Percentiles rank a stretch among this genome's conserved stretches.
Conservation (phyloP, 2,888 invertebrate species). For the Drosophila birchii region DNA sequence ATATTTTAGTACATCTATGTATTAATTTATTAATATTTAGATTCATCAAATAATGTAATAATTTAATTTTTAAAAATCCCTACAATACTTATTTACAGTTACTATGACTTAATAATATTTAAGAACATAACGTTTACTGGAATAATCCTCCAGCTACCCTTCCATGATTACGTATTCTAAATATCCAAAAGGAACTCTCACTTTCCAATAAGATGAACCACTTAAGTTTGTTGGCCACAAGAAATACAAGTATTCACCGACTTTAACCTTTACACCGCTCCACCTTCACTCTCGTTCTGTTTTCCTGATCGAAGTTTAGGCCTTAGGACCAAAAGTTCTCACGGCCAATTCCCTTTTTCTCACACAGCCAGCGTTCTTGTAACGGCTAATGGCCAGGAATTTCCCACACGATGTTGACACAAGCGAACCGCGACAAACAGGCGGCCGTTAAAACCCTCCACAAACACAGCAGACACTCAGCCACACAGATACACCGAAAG, state of each 20-base stretch:
- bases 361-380: constrained; percentile 37
- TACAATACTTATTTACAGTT: too few relatives aligned
- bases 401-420: constrained; percentile 64
- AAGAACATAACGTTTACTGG: background rate
- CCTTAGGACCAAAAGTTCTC: constrained; percentile 63
- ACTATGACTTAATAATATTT: background rate
- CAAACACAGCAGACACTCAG: constrained; percentile 13
- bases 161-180: too few relatives aligned
- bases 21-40: too few relatives aligned
- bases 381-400: constrained; percentile 57
- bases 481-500: background rate
- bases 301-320: constrained; percentile 51
- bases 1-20: too few relatives aligned
- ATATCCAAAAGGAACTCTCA: background rate
- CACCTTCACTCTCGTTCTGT: constrained; percentile 47
- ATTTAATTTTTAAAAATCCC: too few relatives aligned
- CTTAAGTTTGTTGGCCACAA: background rate
- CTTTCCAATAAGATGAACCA: background rate
- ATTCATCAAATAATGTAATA: too few relatives aligned
- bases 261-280: constrained; percentile 1
- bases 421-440: constrained; percentile 48
- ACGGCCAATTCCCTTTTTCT: constrained; percentile 44
- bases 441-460: constrained; percentile 30
- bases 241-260: background rate
- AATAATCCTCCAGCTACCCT: background rate